Base-by-base conservation (phyloP, 1,140 invertebrate genomes). In the Apis florea region DNA sequence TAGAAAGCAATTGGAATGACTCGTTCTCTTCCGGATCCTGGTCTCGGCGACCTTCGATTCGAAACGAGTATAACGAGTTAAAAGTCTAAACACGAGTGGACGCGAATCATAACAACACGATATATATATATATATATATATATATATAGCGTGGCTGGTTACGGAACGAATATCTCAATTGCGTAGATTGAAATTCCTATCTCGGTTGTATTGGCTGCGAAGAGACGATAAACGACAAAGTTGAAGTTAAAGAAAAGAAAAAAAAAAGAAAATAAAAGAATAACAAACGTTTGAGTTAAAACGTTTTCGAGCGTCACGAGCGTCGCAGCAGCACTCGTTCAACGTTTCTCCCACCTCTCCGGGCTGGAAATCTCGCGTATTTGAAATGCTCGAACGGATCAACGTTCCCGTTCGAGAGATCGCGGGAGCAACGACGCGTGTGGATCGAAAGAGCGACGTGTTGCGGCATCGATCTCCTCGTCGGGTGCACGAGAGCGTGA, bases 131-230 rank as follows among this genome's bases (percentile, higher is more conserved):
- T 31, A 31, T 31, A 31, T 40, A 40, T 40, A 40, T 40, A 40
- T 56, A 49, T 8, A 40, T 31, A 63, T 63, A 61, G 24, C 1
- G 19, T 15, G 26, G 17, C 26, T 11, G 12, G 9, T n/a, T 15
- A 47, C 56, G 56, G 56, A 59, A 40, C 51, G 59, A 73, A 73
- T 73, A 80, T 80, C 69, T 73, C 26, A 54, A 66, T 80, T n/a
- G 59, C 78, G n/a, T 40, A 80, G 31, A 80, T 80, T 74, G 31
- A 74, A 72, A 80, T 80, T 80, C 70, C 61, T 54, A 13, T 17
- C 17, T 2, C 21, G 26, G 31, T n/a, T 40, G 21, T 24, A 21
- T 13, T n/a, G 61, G 49, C 12, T 40, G 3, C 17, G 4, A n/a
- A 26, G n/a, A 17, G 40, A 8, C 40, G 77, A 72, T 67, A 67